These are phyloP conservation scores for Bubo scandiacus DNA, from an alignment of 2,113 vertebrate genomes.

Conservation along the genomic window DNA sequence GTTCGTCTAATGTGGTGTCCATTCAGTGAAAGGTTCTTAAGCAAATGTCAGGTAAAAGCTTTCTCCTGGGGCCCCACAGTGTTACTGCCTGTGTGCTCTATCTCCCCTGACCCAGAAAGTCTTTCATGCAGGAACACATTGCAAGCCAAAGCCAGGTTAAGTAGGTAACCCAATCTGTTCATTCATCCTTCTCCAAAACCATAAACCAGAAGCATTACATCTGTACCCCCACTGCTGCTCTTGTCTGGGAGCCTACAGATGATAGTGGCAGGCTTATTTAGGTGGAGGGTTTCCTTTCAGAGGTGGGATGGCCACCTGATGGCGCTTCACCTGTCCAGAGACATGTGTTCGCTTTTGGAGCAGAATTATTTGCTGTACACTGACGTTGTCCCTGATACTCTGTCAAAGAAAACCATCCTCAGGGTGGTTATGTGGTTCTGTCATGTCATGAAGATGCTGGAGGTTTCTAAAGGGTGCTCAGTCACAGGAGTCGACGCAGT, in stretches of 20 bases:
- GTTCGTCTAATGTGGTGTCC: not conserved
- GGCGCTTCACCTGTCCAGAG: not conserved
- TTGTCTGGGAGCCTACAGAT: not conserved
- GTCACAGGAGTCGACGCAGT: accelerated
- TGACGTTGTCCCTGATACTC: not conserved
- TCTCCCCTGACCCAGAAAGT: conserved; percentile 25
- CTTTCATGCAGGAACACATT: not conserved
- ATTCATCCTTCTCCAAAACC: not conserved
- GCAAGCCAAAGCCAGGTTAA: not conserved
- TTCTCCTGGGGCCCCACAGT: not conserved
- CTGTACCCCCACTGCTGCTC: not conserved
- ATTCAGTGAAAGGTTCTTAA: not conserved
- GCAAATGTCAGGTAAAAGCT: not conserved
- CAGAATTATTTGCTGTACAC: not conserved
- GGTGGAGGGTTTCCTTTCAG: not conserved
- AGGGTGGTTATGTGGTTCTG: accelerated
- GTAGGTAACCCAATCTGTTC: not conserved
- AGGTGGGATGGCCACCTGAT: not conserved
- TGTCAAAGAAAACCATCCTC: not conserved
- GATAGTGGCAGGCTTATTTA: not conserved
- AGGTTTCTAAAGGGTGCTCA: not conserved
- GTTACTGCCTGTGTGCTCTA: not conserved
- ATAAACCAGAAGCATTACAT: not conserved
- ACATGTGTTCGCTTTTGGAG: not conserved
- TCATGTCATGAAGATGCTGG: not conserved